Evolutionary conservation across 2,888 invertebrate species (phyloP), one percentile per base, ranked within the genome.

Genomic region (Xestobium rufovillosum): DNA sequence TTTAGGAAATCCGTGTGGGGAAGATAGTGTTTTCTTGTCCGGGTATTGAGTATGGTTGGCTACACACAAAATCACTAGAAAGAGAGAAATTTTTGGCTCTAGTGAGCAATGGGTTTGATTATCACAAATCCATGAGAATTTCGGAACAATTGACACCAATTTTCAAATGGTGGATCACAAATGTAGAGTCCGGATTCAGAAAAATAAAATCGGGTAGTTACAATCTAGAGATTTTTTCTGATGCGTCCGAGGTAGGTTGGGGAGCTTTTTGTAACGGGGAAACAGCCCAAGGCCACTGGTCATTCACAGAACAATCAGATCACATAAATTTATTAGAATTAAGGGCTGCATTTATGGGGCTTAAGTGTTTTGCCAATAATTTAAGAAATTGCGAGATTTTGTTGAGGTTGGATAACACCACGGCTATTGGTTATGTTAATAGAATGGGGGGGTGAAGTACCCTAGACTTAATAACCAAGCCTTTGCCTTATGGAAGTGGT

Each of bases 11-110:
- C n/a, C n/a, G n/a, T n/a, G n/a, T n/a, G n/a, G n/a, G n/a, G n/a
- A n/a, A n/a, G n/a, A n/a, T 53, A n/a, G 36, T 44, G 3, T 44
- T 52, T 4, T 37, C 39, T 6, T 53, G 51, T 29, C 53, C 50
- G 9, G 52, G 51, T 1, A 36, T 50, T 3, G 38, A 36, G 11
- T 55, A 52, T 42, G 45, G 51, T 0, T 36, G 45, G 40, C 9
- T 45, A 6, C 32, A 48, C 17, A 36, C 37, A 3, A 49, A 49
- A 34, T 16, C 10, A 3, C 31, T 47, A 16, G 48, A 47, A 30
- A 29, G 41, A 12, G 35, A 32, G 14, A 44, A 47, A 34, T 41
- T 11, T 34, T 31, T 39, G 19, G 46, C 46, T 10, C 23, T 49
- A 6, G 14, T 30, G 16, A 35, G 33, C 4, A n/a, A 29, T 11